Evolutionary conservation across 2,888 invertebrate species (phyloP).

Genomic region (Archips xylosteana): DNA sequence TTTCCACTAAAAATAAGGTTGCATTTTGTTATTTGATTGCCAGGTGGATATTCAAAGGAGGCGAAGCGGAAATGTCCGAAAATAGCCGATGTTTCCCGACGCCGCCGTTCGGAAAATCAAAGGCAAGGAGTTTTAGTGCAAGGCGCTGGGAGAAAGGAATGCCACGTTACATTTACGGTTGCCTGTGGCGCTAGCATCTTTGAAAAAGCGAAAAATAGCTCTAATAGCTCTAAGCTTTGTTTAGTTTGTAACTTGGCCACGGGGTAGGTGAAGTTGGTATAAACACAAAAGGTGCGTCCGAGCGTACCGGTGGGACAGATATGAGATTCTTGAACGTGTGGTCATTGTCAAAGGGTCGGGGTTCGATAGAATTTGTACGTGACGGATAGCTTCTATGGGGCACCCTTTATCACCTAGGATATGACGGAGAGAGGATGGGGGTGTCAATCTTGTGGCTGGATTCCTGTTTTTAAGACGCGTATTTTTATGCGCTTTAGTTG

Average conservation of each 20-base stretch:
- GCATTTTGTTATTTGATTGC: conserved; percentile 8
- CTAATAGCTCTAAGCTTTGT: conserved; percentile 6
- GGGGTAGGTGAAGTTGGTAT: not conserved
- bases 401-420: conserved; percentile 3
- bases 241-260: conserved; percentile 10
- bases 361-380: conserved; percentile 23
- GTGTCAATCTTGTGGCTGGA: not conserved
- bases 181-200: conserved; percentile 17
- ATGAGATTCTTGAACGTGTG: conserved; percentile 21
- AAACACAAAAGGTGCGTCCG: conserved; percentile 12
- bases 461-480: too few species aligned
- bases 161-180: not conserved
- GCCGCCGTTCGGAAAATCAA: conserved; percentile 57
- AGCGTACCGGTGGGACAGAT: conserved; percentile 9
- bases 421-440: not conserved
- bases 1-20: not conserved
- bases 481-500: too few species aligned
- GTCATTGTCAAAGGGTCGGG: conserved; percentile 5
- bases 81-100: conserved; percentile 42
- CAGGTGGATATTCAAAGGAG: conserved; percentile 35
- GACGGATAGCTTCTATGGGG: not conserved
- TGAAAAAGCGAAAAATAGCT: not conserved
- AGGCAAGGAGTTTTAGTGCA: conserved; percentile 36
- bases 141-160: not conserved
- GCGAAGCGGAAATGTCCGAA: conserved; percentile 47